A percentile compares a stretch with the other conserved stretches of the same genome.
Evolutionary conservation across 1,140 invertebrate genomes (phyloP).

Genomic region (Polypedilum pembai): DNA sequence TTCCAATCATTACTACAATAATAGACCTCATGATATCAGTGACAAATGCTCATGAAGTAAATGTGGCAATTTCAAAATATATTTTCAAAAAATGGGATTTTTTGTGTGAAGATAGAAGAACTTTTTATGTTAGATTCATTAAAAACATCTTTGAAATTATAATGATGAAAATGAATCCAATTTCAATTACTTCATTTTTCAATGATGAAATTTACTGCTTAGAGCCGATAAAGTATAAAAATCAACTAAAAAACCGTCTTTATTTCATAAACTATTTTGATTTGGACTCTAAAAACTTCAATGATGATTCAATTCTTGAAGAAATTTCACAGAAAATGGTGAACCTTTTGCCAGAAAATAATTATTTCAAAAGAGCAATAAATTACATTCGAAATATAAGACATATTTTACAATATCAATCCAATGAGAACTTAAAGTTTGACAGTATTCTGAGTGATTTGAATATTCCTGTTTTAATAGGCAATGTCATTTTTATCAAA

Average conservation of each 20-base stretch:
- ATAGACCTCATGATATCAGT: slow-evolving; percentile 5
- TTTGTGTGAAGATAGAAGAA: not conserved
- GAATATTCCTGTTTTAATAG: not conserved
- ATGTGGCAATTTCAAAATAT: not conserved
- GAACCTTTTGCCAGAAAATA: not conserved
- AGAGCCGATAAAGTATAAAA: not conserved
- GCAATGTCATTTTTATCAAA: not conserved
- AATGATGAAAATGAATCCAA: not conserved
- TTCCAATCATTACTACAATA: not conserved
- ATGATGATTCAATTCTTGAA: not conserved
- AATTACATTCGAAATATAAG: not conserved
- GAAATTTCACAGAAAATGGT: not conserved
- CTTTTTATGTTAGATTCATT: not conserved
- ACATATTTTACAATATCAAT: not conserved
- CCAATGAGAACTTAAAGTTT: not conserved
- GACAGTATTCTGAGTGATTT: not conserved
- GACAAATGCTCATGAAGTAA: not conserved
- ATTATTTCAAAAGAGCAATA: not conserved
- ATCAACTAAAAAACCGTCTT: not conserved
- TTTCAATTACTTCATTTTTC: not conserved
- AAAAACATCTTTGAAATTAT: not conserved
- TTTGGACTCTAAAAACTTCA: not conserved
- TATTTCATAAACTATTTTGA: not conserved
- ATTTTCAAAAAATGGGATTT: not conserved
- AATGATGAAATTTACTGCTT: not conserved